These are phyloP conservation scores for Conops quadrifasciatus DNA, from an alignment of 2,888 invertebrate species.

Conservation along the genomic window DNA sequence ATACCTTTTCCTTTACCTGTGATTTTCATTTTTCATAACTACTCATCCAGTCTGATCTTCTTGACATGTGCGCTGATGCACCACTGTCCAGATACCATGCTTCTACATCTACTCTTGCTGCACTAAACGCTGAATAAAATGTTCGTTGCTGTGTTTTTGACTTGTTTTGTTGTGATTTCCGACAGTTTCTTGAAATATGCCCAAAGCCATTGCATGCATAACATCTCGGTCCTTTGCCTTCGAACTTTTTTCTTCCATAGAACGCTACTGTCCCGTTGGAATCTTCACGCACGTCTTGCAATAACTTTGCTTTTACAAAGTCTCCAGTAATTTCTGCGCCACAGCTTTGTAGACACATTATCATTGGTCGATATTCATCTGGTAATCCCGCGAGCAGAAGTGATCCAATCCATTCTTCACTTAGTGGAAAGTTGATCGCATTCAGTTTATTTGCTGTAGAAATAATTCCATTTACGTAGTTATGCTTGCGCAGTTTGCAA, in stretches of 20 bases:
- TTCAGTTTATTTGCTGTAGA: no score
- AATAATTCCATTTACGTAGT: no score
- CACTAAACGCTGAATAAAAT: conserved; percentile 35
- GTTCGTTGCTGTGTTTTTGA: conserved; percentile 16
- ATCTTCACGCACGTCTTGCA: conserved; percentile 30
- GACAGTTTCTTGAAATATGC: conserved; percentile 38
- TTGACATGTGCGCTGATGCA: conserved; percentile 39
- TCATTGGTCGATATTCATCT: conserved; percentile 37
- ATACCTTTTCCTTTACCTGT: conserved; percentile 30
- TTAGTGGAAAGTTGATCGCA: neutral
- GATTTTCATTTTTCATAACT: conserved; percentile 24
- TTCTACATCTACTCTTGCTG: conserved; percentile 23
- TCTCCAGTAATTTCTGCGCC: conserved; percentile 33
- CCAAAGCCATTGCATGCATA: conserved; percentile 35
- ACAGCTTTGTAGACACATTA: conserved; percentile 34
- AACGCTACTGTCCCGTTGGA: conserved; percentile 8
- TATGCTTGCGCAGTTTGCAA: no score
- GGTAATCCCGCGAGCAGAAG: conserved; percentile 28
- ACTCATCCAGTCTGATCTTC: conserved; percentile 27
- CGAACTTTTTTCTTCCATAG: neutral
- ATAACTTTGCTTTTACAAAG: conserved; percentile 35
- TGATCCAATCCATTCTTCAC: conserved; percentile 9
- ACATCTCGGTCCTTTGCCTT: conserved; percentile 1
- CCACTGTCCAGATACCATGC: conserved; percentile 38
- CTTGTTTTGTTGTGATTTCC: neutral